Conservation (phyloP, 2,797 vertebrate species). For the Notolabrus celidotus region DNA sequence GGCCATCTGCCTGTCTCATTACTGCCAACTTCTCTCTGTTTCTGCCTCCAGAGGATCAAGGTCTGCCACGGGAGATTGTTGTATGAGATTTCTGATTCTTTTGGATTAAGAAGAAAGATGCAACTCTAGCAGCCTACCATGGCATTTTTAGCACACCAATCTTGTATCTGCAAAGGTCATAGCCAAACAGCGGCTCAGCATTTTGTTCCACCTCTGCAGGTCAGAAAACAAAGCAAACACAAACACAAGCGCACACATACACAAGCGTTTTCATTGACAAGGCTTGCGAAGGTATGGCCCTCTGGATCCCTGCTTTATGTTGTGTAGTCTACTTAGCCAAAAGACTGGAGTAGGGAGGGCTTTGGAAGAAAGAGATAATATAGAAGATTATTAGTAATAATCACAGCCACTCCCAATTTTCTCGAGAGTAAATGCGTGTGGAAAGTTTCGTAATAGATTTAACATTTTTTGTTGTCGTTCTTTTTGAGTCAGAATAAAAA, state of each 20-base stretch:
- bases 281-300: background rate
- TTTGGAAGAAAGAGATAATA: constrained; percentile 9
- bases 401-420: background rate
- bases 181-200: background rate
- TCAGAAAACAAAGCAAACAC: constrained; percentile 16
- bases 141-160: constrained; percentile 27
- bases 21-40: constrained; percentile 47
- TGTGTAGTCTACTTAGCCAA: constrained; percentile 4
- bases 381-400: background rate
- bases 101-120: constrained; percentile 47
- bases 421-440: background rate
- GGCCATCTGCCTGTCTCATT: constrained; percentile 75
- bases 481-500: too few relatives aligned
- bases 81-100: constrained; percentile 35
- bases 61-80: constrained; percentile 41
- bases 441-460: too few relatives aligned
- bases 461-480: too few relatives aligned
- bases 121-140: background rate
- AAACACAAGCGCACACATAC: background rate
- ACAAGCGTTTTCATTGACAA: background rate
- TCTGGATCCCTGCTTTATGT: constrained; percentile 23
- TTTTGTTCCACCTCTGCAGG: constrained; percentile 16
- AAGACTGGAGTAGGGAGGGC: background rate
- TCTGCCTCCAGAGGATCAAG: constrained; percentile 59
- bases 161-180: constrained; percentile 26